Percentiles rank a stretch among this genome's conserved stretches.
Conservation (phyloP, 2,888 invertebrate species). For the Sphinx pinastri region DNA sequence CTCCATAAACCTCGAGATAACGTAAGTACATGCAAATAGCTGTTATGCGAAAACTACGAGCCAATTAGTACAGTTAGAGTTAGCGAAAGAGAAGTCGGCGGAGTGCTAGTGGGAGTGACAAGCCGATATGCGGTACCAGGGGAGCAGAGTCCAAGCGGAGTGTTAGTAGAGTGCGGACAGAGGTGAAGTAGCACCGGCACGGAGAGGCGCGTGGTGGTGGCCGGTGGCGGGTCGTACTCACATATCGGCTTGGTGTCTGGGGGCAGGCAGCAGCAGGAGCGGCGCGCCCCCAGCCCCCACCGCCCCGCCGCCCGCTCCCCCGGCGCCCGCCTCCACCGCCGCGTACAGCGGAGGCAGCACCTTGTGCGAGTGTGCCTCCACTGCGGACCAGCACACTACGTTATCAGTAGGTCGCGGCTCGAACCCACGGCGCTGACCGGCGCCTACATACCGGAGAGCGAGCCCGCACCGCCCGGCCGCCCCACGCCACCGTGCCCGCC, state of each 20-base stretch:
- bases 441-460: conserved; percentile 66
- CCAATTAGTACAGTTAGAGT: conserved; percentile 28
- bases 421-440: conserved; percentile 27
- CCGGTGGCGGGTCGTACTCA: conserved; percentile 54
- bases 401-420: conserved; percentile 40
- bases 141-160: conserved; percentile 22
- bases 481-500: conserved; percentile 60
- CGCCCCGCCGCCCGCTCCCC: conserved; percentile 37
- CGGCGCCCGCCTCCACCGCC: conserved; percentile 63
- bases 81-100: conserved; percentile 5
- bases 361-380: conserved; percentile 73
- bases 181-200: not conserved
- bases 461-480: conserved; percentile 55
- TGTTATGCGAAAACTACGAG: conserved; percentile 35
- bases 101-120: conserved; percentile 33
- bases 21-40: conserved; percentile 51
- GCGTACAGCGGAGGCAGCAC: conserved; percentile 80
- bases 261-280: conserved; percentile 62
- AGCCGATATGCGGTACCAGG: conserved; percentile 45
- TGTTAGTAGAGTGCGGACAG: conserved; percentile 12
- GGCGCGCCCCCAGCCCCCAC: conserved; percentile 37
- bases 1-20: conserved; percentile 49
- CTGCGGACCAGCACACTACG: conserved; percentile 64
- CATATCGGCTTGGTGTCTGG: conserved; percentile 58
- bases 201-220: not conserved